phyloP scores from a whole-genome alignment of 1,140 invertebrate species.

The Drosophila rufa region DNA sequence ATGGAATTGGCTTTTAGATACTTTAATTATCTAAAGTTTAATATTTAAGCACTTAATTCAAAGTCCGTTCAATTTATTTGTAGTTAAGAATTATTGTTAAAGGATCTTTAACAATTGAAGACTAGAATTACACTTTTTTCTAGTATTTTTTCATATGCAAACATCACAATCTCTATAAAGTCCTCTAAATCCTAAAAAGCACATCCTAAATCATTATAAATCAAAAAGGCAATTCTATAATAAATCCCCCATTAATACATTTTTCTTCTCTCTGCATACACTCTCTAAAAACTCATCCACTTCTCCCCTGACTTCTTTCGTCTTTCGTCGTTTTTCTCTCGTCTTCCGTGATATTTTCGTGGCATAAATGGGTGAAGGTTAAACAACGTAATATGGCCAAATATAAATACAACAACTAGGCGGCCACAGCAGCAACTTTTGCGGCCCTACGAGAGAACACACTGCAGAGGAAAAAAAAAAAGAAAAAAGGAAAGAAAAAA shows the following conservation, averaged over 20 bases:
- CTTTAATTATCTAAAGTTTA: neutral
- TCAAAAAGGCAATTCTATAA: too few species aligned
- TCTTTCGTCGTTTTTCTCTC: neutral
- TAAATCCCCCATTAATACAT: neutral
- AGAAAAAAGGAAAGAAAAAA: constrained; percentile 19
- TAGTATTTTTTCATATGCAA: neutral
- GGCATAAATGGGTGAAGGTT: constrained; percentile 76
- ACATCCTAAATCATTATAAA: too few species aligned
- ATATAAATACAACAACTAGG: constrained; percentile 58
- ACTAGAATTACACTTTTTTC: neutral
- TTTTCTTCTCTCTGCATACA: neutral
- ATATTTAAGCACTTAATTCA: too few species aligned
- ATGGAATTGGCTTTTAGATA: neutral
- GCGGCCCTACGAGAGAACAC: constrained; percentile 32
- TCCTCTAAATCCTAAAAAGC: too few species aligned
- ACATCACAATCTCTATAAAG: neutral
- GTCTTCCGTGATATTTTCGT: constrained; percentile 32
- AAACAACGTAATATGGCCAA: constrained; percentile 71
- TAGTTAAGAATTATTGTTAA: neutral
- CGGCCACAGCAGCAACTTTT: constrained; percentile 41
- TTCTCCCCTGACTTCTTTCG: constrained; percentile 21
- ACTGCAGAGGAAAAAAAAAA: constrained; percentile 27
- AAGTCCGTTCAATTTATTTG: too few species aligned
- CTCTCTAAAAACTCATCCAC: constrained; percentile 24
- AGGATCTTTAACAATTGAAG: neutral